Evolutionary conservation across 1,140 invertebrate genomes (phyloP), one percentile per base, ranked within the genome.

Genomic region (Lasaia peninsularis): DNA sequence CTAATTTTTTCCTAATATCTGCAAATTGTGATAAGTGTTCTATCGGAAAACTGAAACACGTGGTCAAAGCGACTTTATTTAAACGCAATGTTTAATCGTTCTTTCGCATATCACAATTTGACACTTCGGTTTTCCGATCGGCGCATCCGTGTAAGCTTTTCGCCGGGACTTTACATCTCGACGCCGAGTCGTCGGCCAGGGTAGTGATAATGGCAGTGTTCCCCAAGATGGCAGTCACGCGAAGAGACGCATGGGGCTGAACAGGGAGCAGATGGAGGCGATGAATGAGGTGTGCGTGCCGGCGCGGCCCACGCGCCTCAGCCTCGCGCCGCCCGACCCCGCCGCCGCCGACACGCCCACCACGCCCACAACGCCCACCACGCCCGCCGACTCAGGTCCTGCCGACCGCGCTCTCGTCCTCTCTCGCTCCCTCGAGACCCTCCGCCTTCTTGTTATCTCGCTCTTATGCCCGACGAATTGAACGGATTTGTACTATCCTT

Each of bases 141-240:
- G 16, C 11, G 11, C 6, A 44, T 18, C 10, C 11, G 14, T 44
- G 11, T 20, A 44, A 44, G 40, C 40, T 44, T 44, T 44, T 7
- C 20, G 40, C 40, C 16, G 18, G 18, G 10, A 44, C 59, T 31
- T 28, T 52, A 32, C 32, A 52, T n/a, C 16, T 21, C 11, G 33
- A 18, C 24, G 20, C 24, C 21, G 31, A 33, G 48, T 34, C n/a
- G 40, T 32, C 18, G 53, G 14, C 53, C 48, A 51, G 51, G 53
- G 58, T 49, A 48, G 50, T 35, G 35, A 56, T 68, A 68, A 70
- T 62, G 52, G 58, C 54, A 79, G 34, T 77, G 57, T 80, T 67
- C 76, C 78, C 69, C 76, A 89, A 90, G 89, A 89, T 89, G 89
- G 89, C 88, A 89, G 88, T 84, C 86, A 90, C 84, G 78, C 85